phyloP scores from a whole-genome alignment of 2,888 invertebrate genomes.

The Penaeus monodon region DNA sequence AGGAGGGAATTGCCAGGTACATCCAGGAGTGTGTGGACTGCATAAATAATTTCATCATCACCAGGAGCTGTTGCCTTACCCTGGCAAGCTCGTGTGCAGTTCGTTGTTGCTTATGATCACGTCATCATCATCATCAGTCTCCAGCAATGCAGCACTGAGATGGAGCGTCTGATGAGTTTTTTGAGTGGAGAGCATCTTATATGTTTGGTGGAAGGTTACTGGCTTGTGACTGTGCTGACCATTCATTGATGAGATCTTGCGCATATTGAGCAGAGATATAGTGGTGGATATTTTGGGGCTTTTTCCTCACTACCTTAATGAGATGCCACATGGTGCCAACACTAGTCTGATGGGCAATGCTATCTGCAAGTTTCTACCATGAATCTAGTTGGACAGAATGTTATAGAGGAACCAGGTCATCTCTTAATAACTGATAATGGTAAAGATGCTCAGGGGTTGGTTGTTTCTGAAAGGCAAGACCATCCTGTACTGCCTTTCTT shows the following conservation, averaged over 20 bases:
- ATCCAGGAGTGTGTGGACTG: neutral
- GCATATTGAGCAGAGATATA: neutral
- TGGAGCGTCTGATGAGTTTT: too few relatives aligned
- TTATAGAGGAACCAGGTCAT: neutral
- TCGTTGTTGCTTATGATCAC: neutral
- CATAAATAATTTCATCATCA: neutral
- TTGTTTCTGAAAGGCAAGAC: neutral
- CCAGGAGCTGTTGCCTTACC: neutral
- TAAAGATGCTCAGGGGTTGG: neutral
- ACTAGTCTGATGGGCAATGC: conserved; percentile 7
- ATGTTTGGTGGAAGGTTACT: too few relatives aligned
- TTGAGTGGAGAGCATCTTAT: too few relatives aligned
- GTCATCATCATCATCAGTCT: neutral
- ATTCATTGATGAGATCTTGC: neutral
- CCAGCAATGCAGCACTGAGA: too few relatives aligned
- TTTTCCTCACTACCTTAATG: neutral
- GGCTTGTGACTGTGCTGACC: neutral
- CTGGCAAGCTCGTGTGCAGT: neutral
- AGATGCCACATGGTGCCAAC: conserved; percentile 6
- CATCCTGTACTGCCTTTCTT: neutral
- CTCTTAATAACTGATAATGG: neutral
- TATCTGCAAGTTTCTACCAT: conserved; percentile 5
- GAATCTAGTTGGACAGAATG: neutral
- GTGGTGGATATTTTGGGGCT: neutral
- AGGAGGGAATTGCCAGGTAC: conserved; percentile 9